Percentiles rank a stretch among this genome's conserved stretches.
Evolutionary conservation across 2,888 invertebrate genomes (phyloP).

Genomic region (Rotaria sp.): DNA sequence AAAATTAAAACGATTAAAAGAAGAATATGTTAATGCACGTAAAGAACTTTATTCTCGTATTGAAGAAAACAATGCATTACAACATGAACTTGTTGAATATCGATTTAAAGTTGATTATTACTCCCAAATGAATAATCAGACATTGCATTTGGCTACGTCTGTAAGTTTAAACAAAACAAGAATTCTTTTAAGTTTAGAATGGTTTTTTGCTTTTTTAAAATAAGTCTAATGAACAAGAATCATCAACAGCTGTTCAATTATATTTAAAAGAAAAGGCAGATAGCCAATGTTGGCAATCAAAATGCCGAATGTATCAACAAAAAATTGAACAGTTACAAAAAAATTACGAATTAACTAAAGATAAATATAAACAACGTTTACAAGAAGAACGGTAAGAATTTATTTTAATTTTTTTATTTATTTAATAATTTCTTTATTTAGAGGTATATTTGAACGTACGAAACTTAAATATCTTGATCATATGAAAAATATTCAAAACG

Average conservation of each 20-base stretch:
- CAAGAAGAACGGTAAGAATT: not conserved
- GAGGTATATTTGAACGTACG: not conserved
- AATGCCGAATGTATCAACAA: constrained; percentile 23
- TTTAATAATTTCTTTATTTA: not conserved
- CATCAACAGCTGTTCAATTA: not conserved
- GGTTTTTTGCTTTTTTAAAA: too few relatives aligned
- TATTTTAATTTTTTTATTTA: too few relatives aligned
- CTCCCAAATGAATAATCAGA: not conserved
- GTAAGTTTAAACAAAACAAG: not conserved
- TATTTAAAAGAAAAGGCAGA: constrained; percentile 25
- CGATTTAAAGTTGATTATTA: not conserved
- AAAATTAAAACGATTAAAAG: not conserved
- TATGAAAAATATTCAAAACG: not conserved
- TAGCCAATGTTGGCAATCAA: not conserved
- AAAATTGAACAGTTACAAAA: not conserved
- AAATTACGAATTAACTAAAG: not conserved
- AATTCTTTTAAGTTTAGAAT: not conserved
- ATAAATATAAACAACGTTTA: constrained; percentile 12
- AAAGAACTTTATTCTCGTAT: not conserved
- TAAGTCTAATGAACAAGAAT: not conserved
- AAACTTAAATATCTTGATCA: not conserved
- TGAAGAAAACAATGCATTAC: not conserved
- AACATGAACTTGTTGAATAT: constrained; percentile 16
- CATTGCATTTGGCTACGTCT: not conserved
- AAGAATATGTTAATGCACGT: not conserved